Percentiles rank a stretch among this genome's conserved stretches.
Conservation (phyloP, 1,140 invertebrate species). For the Drosophila nigrodunni region DNA sequence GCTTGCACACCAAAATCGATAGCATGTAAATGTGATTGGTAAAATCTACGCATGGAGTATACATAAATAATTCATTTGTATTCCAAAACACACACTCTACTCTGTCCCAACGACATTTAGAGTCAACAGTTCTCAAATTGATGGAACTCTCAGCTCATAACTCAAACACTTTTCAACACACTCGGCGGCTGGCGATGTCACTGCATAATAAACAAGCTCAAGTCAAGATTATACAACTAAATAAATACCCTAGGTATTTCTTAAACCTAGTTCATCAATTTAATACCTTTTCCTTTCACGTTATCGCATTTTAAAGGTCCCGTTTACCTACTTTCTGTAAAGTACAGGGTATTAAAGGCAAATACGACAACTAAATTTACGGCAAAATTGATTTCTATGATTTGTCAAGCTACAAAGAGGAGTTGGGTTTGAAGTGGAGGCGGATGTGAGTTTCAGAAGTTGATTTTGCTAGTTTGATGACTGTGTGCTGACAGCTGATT, state of each 20-base stretch:
- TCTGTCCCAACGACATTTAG: conserved; percentile 26
- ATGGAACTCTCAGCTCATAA: conserved; percentile 24
- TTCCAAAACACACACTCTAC: conserved; percentile 1
- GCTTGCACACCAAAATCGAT: conserved; percentile 20
- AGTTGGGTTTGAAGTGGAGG: background rate
- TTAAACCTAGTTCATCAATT: no score
- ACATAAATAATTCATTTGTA: conserved; percentile 37
- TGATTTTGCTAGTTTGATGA: conserved; percentile 24
- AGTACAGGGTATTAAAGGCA: conserved; percentile 22
- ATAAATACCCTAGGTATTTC: background rate
- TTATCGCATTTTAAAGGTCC: background rate
- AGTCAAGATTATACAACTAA: background rate
- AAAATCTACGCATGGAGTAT: conserved; percentile 7
- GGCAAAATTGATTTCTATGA: conserved; percentile 51
- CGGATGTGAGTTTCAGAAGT: conserved; percentile 12
- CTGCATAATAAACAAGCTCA: conserved; percentile 2
- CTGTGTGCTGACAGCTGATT: conserved; percentile 18
- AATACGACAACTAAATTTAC: conserved; percentile 38
- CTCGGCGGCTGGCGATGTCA: background rate
- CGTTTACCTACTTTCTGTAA: background rate
- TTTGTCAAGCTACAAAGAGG: conserved; percentile 15
- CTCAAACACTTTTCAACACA: conserved; percentile 8
- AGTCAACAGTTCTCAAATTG: conserved; percentile 30
- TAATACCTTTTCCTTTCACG: no score
- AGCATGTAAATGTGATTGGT: conserved; percentile 30